phyloP scores from a whole-genome alignment of 2,113 vertebrate species.

The Fregata magnificens region DNA sequence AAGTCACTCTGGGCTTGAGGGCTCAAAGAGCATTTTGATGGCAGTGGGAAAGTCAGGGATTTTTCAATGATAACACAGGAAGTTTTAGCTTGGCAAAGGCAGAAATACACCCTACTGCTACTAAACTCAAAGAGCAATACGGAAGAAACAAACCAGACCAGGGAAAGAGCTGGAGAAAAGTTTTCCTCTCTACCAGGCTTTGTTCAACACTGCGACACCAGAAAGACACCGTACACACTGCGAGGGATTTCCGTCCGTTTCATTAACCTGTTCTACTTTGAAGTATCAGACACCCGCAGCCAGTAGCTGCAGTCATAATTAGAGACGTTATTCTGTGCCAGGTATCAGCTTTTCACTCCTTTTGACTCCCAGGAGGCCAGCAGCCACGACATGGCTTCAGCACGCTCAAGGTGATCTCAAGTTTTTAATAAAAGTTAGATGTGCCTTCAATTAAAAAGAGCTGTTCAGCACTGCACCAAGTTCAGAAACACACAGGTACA shows the following conservation, averaged over 20 bases:
- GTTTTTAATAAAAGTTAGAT: neutral
- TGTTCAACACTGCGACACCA: neutral
- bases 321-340: neutral
- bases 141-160: neutral
- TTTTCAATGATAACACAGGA: accelerated
- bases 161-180: neutral
- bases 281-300: neutral
- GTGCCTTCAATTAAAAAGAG: neutral
- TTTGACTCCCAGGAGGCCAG: neutral
- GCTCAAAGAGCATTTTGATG: neutral
- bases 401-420: neutral
- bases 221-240: accelerated
- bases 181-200: neutral
- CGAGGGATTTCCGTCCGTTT: neutral
- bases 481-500: neutral
- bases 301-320: neutral
- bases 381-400: accelerated
- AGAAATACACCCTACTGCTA: neutral
- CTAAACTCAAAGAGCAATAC: neutral
- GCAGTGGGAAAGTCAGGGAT: neutral
- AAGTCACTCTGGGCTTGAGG: neutral
- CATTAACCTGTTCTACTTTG: neutral
- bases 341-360: neutral
- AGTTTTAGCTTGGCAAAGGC: neutral
- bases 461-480: accelerated